Conservation (phyloP, 1,140 invertebrate genomes). For the Diorhabda elongata region DNA sequence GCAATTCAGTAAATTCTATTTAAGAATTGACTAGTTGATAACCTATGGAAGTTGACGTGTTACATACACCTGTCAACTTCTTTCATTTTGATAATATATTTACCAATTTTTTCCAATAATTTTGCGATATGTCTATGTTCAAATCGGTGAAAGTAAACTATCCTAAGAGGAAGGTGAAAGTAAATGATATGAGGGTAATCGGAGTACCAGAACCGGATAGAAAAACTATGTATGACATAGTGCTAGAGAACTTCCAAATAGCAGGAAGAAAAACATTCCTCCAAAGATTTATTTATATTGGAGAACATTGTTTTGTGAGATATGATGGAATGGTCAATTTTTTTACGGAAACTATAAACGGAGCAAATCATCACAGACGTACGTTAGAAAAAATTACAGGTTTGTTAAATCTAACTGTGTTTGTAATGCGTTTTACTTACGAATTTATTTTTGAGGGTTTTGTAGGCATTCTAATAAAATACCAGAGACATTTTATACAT, state of each 20-base stretch:
- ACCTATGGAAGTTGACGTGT: too few relatives aligned
- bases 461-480: neutral
- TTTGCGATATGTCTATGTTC: neutral
- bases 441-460: neutral
- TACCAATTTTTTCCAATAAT: too few relatives aligned
- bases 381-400: neutral
- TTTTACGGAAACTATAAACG: neutral
- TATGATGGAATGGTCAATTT: neutral
- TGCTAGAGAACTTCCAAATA: neutral
- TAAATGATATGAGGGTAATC: neutral
- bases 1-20: too few relatives aligned
- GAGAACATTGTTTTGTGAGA: neutral
- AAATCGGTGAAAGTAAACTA: neutral
- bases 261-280: neutral
- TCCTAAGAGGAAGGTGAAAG: neutral
- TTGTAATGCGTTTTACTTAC: neutral
- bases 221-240: neutral
- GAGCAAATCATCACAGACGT: neutral
- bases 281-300: neutral
- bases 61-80: too few relatives aligned
- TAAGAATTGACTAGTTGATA: too few relatives aligned
- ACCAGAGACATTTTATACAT: neutral
- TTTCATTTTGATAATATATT: too few relatives aligned
- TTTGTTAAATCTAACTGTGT: neutral
- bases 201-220: neutral